A percentile compares a stretch with the other conserved stretches of the same genome.
Conservation (phyloP, 2,888 invertebrate genomes). For the Agrochola macilenta region DNA sequence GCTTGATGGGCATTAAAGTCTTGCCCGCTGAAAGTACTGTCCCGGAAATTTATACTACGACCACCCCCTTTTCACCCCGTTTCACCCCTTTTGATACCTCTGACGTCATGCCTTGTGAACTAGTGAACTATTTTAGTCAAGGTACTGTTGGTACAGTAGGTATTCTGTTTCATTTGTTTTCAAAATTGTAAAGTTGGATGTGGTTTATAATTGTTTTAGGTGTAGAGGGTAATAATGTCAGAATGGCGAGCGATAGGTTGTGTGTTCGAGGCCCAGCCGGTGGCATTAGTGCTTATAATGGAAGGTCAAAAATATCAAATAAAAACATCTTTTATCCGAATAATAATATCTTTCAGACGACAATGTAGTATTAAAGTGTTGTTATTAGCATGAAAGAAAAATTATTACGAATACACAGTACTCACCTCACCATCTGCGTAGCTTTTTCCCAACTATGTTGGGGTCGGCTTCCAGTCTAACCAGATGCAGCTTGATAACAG, state of each 20-base stretch:
- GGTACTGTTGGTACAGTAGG: constrained; percentile 17
- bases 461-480: too few relatives aligned
- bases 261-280: neutral
- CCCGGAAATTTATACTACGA: constrained; percentile 51
- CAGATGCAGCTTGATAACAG: too few relatives aligned
- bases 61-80: constrained; percentile 30
- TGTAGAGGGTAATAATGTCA: neutral
- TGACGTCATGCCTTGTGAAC: constrained; percentile 57
- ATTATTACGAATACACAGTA: too few relatives aligned
- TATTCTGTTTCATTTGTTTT: constrained; percentile 21
- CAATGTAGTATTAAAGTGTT: too few relatives aligned
- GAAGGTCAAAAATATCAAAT: neutral
- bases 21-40: constrained; percentile 53
- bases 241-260: neutral
- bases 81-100: constrained; percentile 26
- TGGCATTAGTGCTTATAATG: neutral
- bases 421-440: too few relatives aligned
- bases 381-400: too few relatives aligned
- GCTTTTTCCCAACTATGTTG: too few relatives aligned
- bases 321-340: too few relatives aligned
- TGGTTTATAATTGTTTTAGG: constrained; percentile 2
- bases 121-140: constrained; percentile 50
- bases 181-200: neutral
- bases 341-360: too few relatives aligned
- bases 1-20: constrained; percentile 50